Conservation (phyloP, 2,797 vertebrate genomes). For the Pteropus rufus region DNA sequence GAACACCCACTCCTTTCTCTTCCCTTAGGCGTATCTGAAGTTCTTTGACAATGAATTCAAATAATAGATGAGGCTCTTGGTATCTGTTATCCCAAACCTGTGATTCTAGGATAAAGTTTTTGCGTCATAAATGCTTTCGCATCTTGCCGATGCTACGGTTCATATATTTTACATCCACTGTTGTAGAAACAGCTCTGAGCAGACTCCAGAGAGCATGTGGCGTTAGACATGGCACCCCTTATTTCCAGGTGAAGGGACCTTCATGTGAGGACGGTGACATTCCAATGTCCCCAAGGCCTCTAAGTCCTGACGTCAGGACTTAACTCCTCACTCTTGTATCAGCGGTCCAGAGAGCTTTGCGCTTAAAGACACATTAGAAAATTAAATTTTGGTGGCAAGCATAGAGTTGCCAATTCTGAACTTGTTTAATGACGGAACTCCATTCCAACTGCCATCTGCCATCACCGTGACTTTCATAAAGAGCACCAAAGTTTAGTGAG, state of each 20-base stretch:
- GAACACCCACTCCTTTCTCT: background rate
- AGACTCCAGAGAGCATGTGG: background rate
- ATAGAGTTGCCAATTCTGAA: background rate
- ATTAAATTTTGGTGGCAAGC: background rate
- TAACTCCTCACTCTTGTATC: background rate
- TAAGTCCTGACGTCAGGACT: background rate
- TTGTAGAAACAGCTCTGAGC: background rate
- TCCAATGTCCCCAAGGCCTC: background rate
- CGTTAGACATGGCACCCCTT: background rate
- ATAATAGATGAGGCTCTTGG: background rate
- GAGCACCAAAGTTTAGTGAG: background rate
- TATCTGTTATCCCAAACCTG: background rate
- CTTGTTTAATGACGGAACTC: background rate
- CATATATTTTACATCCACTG: background rate
- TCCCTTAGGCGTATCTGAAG: background rate
- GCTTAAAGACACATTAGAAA: background rate
- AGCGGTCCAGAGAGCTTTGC: slow-evolving; percentile 11
- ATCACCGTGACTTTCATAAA: background rate
- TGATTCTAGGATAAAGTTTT: background rate
- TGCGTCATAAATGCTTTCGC: background rate
- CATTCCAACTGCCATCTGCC: background rate
- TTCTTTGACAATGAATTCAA: slow-evolving; percentile 3
- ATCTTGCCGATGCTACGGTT: background rate
- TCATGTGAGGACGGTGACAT: background rate
- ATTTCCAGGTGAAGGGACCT: background rate